Evolutionary conservation across 2,888 invertebrate genomes (phyloP).

Genomic region (Leptinotarsa juncta): DNA sequence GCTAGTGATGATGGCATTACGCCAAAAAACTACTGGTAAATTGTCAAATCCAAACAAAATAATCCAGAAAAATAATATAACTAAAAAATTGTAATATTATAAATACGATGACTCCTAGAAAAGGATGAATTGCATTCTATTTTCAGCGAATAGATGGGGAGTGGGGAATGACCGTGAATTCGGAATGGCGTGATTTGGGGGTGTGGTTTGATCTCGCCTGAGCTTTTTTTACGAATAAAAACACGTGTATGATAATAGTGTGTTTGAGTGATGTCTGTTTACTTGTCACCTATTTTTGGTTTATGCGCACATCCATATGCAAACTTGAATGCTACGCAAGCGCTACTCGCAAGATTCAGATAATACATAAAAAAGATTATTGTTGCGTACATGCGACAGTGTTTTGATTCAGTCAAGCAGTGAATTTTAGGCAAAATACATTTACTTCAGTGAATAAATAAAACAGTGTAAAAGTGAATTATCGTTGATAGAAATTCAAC

Average conservation of each 20-base stretch:
- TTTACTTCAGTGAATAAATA: no score
- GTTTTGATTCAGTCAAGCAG: neutral
- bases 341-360: neutral
- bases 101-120: no score
- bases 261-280: neutral
- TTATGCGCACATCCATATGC: neutral
- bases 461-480: neutral
- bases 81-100: no score
- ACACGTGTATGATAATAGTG: neutral
- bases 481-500: neutral
- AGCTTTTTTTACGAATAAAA: constrained; percentile 12
- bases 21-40: no score
- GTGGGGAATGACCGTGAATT: neutral
- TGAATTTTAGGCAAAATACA: neutral
- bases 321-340: neutral
- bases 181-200: constrained; percentile 9
- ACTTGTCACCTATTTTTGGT: constrained; percentile 1
- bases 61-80: no score
- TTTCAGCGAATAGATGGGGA: neutral
- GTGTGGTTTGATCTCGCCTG: constrained; percentile 10
- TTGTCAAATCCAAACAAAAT: no score
- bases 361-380: neutral
- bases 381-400: neutral
- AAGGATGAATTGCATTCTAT: neutral
- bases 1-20: no score